A percentile compares a stretch with the other conserved stretches of the same genome.
Evolutionary conservation across 37 sponge, comb jelly and placozoan species (phyloP).

Genomic region (Geodia barretti): DNA sequence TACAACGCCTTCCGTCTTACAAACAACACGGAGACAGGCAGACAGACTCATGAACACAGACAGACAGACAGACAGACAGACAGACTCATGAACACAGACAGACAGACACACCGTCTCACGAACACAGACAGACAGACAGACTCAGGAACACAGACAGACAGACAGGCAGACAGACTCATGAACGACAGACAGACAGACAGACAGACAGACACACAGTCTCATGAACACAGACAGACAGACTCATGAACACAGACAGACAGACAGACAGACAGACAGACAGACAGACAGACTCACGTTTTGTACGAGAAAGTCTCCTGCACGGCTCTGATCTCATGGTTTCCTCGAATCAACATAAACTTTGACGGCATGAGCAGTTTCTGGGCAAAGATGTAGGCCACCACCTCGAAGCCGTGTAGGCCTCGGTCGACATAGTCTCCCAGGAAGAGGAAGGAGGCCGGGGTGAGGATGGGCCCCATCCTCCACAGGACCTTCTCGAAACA

Average conservation of each 20-base stretch:
- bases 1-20: too few relatives aligned
- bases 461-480: conserved; percentile 91
- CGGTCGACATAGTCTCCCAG: conserved; percentile 97
- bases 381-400: conserved; percentile 92
- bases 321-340: conserved; percentile 90
- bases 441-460: conserved; percentile 92
- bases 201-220: not conserved
- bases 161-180: too few relatives aligned
- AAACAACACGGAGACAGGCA: too few relatives aligned
- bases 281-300: conserved; percentile 44
- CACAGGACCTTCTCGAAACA: conserved; percentile 97
- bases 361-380: conserved; percentile 90
- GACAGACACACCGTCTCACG: not conserved
- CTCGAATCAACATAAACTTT: conserved; percentile 89
- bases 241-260: not conserved
- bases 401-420: conserved; percentile 91
- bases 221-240: not conserved
- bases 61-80: not conserved
- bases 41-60: too few relatives aligned
- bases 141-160: not conserved
- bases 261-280: not conserved
- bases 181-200: too few relatives aligned
- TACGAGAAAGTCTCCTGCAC: conserved; percentile 87
- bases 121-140: not conserved
- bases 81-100: not conserved